Percentiles rank a stretch among this genome's conserved stretches.
Conservation (phyloP, 2,113 vertebrate species). For the Dasyurus viverrinus region DNA sequence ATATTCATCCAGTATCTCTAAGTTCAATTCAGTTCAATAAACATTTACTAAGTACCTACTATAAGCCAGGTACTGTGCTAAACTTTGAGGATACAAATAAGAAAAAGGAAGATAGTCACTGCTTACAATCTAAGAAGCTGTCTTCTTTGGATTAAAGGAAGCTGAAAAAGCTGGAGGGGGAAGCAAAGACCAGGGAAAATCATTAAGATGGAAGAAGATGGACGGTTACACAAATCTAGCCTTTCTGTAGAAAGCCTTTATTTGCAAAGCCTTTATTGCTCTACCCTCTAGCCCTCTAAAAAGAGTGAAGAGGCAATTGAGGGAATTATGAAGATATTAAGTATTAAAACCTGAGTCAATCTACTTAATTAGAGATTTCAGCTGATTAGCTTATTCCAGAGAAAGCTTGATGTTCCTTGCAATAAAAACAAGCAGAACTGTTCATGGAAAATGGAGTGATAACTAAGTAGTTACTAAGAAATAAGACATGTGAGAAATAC, state of each 20-base stretch:
- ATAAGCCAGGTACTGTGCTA: not conserved
- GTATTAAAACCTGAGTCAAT: not conserved
- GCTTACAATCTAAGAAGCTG: not conserved
- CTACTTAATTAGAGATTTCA: not conserved
- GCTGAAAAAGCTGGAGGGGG: not conserved
- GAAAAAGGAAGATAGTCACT: not conserved
- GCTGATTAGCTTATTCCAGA: not conserved
- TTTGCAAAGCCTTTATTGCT: not conserved
- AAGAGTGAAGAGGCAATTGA: not conserved
- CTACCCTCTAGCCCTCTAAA: not conserved
- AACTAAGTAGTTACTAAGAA: not conserved
- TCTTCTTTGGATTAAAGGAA: not conserved
- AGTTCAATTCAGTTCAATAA: not conserved
- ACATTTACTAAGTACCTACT: not conserved
- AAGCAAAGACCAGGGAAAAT: not conserved
- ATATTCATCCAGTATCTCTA: not conserved
- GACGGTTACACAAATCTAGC: not conserved
- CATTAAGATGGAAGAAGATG: not conserved
- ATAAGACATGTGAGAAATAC: not conserved
- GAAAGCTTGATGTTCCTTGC: not conserved
- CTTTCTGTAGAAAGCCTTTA: no score
- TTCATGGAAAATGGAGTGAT: not conserved
- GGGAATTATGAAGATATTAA: not conserved
- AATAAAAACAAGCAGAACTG: not conserved
- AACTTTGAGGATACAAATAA: not conserved